These are phyloP conservation scores for Myotis daubentonii DNA, from an alignment of 2,797 vertebrate genomes.

Conservation along the genomic window DNA sequence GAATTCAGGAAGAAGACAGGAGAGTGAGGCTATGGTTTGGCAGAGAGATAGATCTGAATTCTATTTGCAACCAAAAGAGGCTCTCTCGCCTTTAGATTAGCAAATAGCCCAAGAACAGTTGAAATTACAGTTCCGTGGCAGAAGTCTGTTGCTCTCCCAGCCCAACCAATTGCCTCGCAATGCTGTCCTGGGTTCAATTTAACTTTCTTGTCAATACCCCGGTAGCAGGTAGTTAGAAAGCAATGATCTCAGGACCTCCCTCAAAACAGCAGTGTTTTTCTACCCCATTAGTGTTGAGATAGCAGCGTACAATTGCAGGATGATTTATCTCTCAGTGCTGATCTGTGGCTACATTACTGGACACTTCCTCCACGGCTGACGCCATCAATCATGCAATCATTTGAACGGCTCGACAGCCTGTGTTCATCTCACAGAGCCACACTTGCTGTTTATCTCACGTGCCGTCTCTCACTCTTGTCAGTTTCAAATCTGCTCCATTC, in stretches of 20 bases:
- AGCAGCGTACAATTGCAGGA: conserved; percentile 5
- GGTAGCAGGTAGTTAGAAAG: conserved; percentile 63
- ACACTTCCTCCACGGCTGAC: conserved; percentile 65
- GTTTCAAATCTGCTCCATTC: conserved; percentile 73
- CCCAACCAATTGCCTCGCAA: not conserved
- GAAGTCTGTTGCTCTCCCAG: not conserved
- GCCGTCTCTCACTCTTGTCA: conserved; percentile 72
- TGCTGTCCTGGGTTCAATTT: conserved; percentile 48
- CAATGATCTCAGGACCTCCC: conserved; percentile 71
- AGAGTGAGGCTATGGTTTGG: not conserved
- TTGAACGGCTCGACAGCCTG: not conserved
- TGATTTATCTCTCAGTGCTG: conserved; percentile 76
- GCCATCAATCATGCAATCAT: conserved; percentile 74
- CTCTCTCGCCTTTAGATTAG: not conserved
- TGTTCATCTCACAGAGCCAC: not conserved
- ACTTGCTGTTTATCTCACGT: conserved; percentile 60
- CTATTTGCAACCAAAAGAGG: not conserved
- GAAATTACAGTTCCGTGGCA: not conserved
- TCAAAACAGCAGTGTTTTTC: conserved; percentile 65
- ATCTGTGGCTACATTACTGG: conserved; percentile 69
- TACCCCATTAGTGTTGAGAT: conserved; percentile 73
- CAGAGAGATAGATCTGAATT: not conserved
- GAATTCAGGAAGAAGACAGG: not conserved
- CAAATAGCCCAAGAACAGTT: not conserved
- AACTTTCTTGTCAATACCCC: conserved; percentile 56